Base-by-base conservation (phyloP, 2,888 invertebrate genomes). In the Homarus gammarus region DNA sequence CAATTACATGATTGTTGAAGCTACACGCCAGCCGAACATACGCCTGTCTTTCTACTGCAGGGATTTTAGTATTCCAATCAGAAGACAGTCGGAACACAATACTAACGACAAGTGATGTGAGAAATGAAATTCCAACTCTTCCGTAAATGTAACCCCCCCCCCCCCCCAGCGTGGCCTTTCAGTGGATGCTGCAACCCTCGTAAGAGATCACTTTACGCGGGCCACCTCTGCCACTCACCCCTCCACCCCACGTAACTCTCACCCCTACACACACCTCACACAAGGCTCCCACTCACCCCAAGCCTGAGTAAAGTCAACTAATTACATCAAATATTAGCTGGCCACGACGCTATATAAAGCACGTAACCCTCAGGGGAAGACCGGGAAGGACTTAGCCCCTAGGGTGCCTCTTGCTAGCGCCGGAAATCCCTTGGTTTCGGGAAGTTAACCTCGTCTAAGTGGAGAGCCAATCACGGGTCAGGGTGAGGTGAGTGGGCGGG, bases 401-500 rank as follows among this genome's bases (percentile, higher is more conserved):
- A 31, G 8, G 31, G 31, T n/a, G 3, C 33, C 31, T n/a, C 31
- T 18, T 31, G 33, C 12, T 70, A 70, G 33, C 15, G n/a, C 27
- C 36, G 70, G 70, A 70, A 36, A 27, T 70, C 31, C 70, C 70
- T 31, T 33, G 70, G 31, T n/a, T 33, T 33, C 5, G 8, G 70
- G n/a, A 12, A 18, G n/a, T 31, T 70, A 70, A 70, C 70, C 70
- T 70, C 70, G 70, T 36, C 70, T 70, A 18, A 27, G 31, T 70
- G 36, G 70, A 31, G 70, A 3, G 31, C 70, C 70, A 70, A 70
- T 70, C 70, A 70, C 31, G 70, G 70, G n/a, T 70, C 70, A 70
- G 70, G 70, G 70, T 70, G 70, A 70, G 70, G 70, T 70, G n/a
- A 70, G 31, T 33, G 70, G 70, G 70, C 12, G 70, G 70, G 36